Evolutionary conservation across 2,113 vertebrate genomes (phyloP), one percentile per base, ranked within the genome.

Genomic region (Macquaria ambigua): DNA sequence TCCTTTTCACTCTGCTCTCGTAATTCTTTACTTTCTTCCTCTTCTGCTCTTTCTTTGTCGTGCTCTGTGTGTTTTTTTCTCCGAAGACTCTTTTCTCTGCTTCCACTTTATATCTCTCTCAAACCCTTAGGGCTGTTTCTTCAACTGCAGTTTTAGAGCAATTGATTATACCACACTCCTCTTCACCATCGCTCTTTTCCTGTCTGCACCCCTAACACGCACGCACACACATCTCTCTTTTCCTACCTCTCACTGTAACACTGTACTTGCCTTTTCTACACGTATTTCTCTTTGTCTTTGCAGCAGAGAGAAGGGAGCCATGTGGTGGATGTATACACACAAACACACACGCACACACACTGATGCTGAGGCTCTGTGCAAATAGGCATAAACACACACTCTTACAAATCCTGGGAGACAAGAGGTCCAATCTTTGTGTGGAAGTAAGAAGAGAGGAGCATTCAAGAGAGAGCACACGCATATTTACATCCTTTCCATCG

Each of bases 71-170:
- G 0, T 53, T 25, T 81, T 25, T 81, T 20, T 21, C 14, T 5
- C 16, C 0, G 5, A 56, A 70, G 25, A 58, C 43, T 88, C 41
- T 79, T 73, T 58, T 39, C 39, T 52, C 68, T 78, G 66, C 58
- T 81, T 64, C 56, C 56, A 78, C 72, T 83, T 83, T 85, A 74
- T 89, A 64, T 77, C 63, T 82, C 23, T 82, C 41, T 87, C 41
- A 74, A 86, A 61, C 67, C 91, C 90, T 67, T 6, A 8, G 79
- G 90, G 86, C 84, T 81, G 84, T 89, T 53, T 89, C 62, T 84
- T 91, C 78, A 93, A 87, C 91, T 89, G 82, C 89, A 84, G 83
- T 93, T 93, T 85, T 88, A 87, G 74, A 86, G 90, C 83, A 90
- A 93, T 86, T 93, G 90, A 94, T 94, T 90, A 79, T 74, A 87